Evolutionary conservation across 1,140 invertebrate genomes (phyloP).

Genomic region (Diuraphis noxia): DNA sequence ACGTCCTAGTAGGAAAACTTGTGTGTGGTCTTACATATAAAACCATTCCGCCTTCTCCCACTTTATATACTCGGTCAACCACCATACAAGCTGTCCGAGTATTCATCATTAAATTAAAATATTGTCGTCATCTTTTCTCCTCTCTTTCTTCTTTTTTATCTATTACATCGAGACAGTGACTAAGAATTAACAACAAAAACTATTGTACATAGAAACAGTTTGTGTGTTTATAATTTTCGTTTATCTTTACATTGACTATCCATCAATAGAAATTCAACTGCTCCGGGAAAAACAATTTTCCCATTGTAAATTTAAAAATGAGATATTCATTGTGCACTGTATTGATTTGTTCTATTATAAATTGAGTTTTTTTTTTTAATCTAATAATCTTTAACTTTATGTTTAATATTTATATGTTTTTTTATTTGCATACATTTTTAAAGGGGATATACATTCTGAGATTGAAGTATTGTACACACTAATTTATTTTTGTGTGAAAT

Average conservation of each 20-base stretch:
- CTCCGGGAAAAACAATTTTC: background rate
- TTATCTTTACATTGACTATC: background rate
- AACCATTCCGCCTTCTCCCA: background rate
- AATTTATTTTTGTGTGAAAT: background rate
- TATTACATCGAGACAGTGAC: background rate
- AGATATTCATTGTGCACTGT: background rate
- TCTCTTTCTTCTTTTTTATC: background rate
- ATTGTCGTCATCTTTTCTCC: slow-evolving; percentile 20
- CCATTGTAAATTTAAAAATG: background rate
- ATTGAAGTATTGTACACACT: background rate
- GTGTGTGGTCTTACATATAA: slow-evolving; percentile 41
- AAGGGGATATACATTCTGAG: no score
- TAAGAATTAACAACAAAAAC: background rate
- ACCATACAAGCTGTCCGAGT: background rate
- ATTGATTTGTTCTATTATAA: background rate
- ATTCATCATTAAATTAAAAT: slow-evolving; percentile 47
- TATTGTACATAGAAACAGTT: background rate
- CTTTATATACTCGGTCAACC: background rate
- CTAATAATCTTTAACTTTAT: background rate
- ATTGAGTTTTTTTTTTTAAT: background rate
- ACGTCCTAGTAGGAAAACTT: slow-evolving; percentile 4
- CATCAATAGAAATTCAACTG: background rate
- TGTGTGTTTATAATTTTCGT: background rate
- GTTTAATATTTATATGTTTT: background rate
- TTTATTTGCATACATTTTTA: background rate